phyloP scores from a whole-genome alignment of 2,888 invertebrate genomes.

The Drosophila putrida region DNA sequence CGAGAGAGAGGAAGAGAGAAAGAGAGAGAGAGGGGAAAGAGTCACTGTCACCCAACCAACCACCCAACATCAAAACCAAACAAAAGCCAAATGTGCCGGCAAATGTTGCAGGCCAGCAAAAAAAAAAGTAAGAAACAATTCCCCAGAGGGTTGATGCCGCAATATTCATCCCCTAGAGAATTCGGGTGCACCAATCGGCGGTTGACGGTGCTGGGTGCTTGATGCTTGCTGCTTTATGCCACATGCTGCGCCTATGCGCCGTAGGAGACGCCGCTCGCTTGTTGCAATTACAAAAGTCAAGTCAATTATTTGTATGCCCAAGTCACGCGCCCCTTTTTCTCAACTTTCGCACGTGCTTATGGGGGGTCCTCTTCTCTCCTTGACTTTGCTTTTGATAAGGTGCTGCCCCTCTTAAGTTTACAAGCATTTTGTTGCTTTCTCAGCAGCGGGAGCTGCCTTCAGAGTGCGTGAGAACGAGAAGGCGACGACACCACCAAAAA shows the following conservation, averaged over 20 bases:
- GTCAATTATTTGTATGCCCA: slow-evolving; percentile 66
- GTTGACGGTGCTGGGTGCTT: slow-evolving; percentile 72
- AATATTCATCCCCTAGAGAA: slow-evolving; percentile 70
- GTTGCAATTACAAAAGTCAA: slow-evolving; percentile 75
- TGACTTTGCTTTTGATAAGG: slow-evolving; percentile 33
- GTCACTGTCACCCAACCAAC: slow-evolving; percentile 51
- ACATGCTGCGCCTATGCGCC: slow-evolving; percentile 67
- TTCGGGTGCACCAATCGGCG: slow-evolving; percentile 78
- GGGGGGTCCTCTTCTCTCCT: slow-evolving; percentile 73
- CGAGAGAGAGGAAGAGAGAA: slow-evolving; percentile 16
- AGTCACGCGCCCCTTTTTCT: slow-evolving; percentile 25
- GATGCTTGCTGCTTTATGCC: slow-evolving; percentile 11
- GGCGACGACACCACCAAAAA: slow-evolving; percentile 23
- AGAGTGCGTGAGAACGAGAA: slow-evolving; percentile 60
- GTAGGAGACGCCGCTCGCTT: slow-evolving; percentile 59
- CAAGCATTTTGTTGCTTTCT: slow-evolving; percentile 64
- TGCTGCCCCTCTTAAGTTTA: slow-evolving; percentile 36
- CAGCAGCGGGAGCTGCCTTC: slow-evolving; percentile 77
- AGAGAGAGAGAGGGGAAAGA: neutral
- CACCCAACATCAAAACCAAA: slow-evolving; percentile 35
- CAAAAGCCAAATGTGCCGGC: slow-evolving; percentile 34
- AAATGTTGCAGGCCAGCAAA: slow-evolving; percentile 8
- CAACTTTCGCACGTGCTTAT: slow-evolving; percentile 77
- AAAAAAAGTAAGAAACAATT: slow-evolving; percentile 27
- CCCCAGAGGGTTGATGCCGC: slow-evolving; percentile 69